phyloP scores from a whole-genome alignment of 2,888 invertebrate species.

The Lasioglossum marginatum region DNA sequence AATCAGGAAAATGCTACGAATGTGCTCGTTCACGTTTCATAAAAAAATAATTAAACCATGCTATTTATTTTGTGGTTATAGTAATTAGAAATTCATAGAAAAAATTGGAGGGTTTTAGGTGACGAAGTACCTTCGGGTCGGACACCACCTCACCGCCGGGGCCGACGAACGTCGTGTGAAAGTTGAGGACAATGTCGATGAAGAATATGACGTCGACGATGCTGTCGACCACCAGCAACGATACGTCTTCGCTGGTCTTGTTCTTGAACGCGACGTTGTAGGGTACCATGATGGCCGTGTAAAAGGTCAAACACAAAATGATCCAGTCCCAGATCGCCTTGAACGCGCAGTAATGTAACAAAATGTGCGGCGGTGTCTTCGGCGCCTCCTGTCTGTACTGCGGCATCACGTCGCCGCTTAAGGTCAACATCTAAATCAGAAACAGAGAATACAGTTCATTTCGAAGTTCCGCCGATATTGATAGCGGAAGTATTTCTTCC shows the following conservation, averaged over 20 bases:
- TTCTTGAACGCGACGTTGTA: slow-evolving; percentile 99
- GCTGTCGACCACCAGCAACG: slow-evolving; percentile 97
- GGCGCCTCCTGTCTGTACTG: slow-evolving; percentile 99
- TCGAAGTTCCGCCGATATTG: not conserved
- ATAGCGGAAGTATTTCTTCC: not conserved
- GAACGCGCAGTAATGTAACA: slow-evolving; percentile 99
- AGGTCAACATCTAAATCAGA: slow-evolving; percentile 94
- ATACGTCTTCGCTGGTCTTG: slow-evolving; percentile 98
- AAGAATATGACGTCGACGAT: slow-evolving; percentile 99
- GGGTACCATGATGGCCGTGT: slow-evolving; percentile 99
- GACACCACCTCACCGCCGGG: slow-evolving; percentile 98
- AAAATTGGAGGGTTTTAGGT: not conserved
- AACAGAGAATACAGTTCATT: not conserved
- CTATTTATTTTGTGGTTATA: not conserved
- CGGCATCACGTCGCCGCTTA: slow-evolving; percentile 99
- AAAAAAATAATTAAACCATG: too few relatives aligned
- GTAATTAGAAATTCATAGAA: not conserved
- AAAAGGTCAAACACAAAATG: slow-evolving; percentile 99
- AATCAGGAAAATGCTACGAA: too few relatives aligned
- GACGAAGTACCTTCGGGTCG: slow-evolving; percentile 93
- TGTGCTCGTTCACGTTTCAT: too few relatives aligned
- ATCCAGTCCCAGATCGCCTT: slow-evolving; percentile 99
- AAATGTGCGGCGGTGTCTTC: slow-evolving; percentile 99
- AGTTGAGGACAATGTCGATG: slow-evolving; percentile 99
- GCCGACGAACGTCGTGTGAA: slow-evolving; percentile 99